Base-by-base conservation (phyloP, 2,888 invertebrate genomes). In the Gastrophysa polygoni region DNA sequence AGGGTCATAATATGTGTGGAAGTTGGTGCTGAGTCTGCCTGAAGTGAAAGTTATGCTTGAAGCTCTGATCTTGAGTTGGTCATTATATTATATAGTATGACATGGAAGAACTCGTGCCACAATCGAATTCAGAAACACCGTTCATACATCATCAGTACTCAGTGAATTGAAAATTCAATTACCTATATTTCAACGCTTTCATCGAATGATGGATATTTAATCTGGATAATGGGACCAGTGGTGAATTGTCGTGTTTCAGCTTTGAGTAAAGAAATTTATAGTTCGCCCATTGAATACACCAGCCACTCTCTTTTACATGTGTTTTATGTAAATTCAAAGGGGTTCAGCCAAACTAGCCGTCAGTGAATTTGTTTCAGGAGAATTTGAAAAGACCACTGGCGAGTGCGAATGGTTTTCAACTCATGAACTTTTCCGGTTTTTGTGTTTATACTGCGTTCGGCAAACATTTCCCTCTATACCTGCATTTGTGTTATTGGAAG, bases 341-440 rank as follows among this genome's bases (percentile, higher is more conserved):
- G 69, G 67, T 63, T 61, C 61, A 52, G 61, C 59, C 61, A 56
- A 58, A 66, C 63, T 68, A 68, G 60, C 61, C 64, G 66, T 71
- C 68, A 71, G 72, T 71, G 69, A 71, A 72, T 72, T 71, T 70
- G 72, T 72, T 71, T 72, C 70, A 71, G 67, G 68, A 70, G 71
- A 67, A 71, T 72, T 72, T 70, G 68, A 71, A 72, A 72, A 67
- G 68, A 67, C 71, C 69, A 70, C 67, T 66, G 67, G 67, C 66
- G 72, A 71, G 69, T 72, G 70, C 69, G 67, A 72, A 71, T 69
- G 72, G 69, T 68, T 72, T 72, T 68, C 68, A 59, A 72, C 69
- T 72, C 70, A 70, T 62, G 64, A 64, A 64, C 70, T 68, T 70
- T 63, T 67, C 60, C 60, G 67, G 67, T 61, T 62, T 68, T 67